A percentile compares a stretch with the other conserved stretches of the same genome.
phyloP scores from a whole-genome alignment of 2,888 invertebrate species.

The Acanthosoma haemorrhoidale region DNA sequence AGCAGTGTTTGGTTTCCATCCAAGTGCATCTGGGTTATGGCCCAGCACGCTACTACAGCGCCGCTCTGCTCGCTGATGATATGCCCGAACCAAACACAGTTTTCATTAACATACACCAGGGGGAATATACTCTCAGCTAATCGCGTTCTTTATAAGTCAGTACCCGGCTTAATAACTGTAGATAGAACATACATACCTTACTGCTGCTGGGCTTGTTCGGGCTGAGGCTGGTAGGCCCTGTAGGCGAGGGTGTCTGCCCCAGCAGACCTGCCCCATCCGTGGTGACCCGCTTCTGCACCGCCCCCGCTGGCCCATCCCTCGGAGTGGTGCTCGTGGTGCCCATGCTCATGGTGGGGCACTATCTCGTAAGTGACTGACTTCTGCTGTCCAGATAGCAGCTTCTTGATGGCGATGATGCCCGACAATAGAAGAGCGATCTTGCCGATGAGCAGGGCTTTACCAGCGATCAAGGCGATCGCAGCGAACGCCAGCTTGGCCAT shows the following conservation, averaged over 20 bases:
- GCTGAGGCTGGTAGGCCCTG: slow-evolving; percentile 62
- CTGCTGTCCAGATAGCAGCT: slow-evolving; percentile 65
- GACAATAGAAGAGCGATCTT: slow-evolving; percentile 78
- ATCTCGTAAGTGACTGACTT: slow-evolving; percentile 76
- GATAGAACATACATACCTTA: background rate
- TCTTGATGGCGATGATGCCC: slow-evolving; percentile 77
- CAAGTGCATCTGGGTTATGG: background rate
- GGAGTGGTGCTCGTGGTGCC: slow-evolving; percentile 61
- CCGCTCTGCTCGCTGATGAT: background rate
- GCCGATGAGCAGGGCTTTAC: slow-evolving; percentile 77
- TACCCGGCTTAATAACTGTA: too few relatives aligned
- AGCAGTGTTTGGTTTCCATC: background rate
- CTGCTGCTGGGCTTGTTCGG: background rate
- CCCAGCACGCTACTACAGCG: slow-evolving; percentile 1
- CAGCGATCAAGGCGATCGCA: slow-evolving; percentile 77
- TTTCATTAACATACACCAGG: too few relatives aligned
- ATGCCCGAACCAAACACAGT: too few relatives aligned
- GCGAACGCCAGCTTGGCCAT: slow-evolving; percentile 72
- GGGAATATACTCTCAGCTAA: too few relatives aligned
- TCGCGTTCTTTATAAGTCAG: too few relatives aligned
- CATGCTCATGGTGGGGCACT: slow-evolving; percentile 76
- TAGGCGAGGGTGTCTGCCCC: slow-evolving; percentile 78
- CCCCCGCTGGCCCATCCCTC: slow-evolving; percentile 61
- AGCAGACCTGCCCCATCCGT: slow-evolving; percentile 72
- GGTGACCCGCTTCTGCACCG: slow-evolving; percentile 49